Evolutionary conservation across 2,888 invertebrate species (phyloP), one percentile per base, ranked within the genome.

Genomic region (Toxonevra muliebris): DNA sequence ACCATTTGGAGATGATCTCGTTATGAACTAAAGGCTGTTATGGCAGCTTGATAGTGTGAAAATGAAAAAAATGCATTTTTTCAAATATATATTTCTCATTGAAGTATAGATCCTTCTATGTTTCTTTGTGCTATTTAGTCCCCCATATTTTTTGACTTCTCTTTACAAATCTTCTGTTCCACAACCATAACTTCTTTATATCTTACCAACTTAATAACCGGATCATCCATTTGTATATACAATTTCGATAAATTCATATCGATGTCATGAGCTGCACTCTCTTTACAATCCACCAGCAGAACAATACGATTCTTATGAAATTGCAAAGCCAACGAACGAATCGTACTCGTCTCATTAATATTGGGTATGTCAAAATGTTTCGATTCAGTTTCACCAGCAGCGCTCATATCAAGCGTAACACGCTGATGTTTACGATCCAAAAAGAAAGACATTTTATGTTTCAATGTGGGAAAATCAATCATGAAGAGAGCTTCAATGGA

Each of bases 181-280:
- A n/a, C n/a, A n/a, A n/a, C n/a, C n/a, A n/a, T n/a, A n/a, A n/a
- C n/a, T n/a, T n/a, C n/a, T n/a, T 4, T 30, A 30, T 15, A 60
- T 76, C 83, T 77, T 70, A 85, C 85, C 76, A 86, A 73, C 73
- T 86, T 86, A 12, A 86, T 80, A 19, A 84, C 79, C 30, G 85
- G 85, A 74, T 86, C 85, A 70, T 86, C 85, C 85, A 85, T 85
- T 76, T 86, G 84, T n/a, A 81, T 79, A 61, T 85, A 86, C 12
- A 86, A 69, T 70, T 85, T 84, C 15, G 84, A 74, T 40, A 86
- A 74, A 69, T 81, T 84, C 74, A 83, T 76, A 63, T 85, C 85
- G 53, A 85, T 78, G 60, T 85, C 85, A 60, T 84, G 81, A 48
- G 79, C 78, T 0, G 84, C 78, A 57, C 82, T 82, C 69, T 85